These are phyloP conservation scores for Arizona elegans DNA, from an alignment of 2,113 vertebrate genomes.

Conservation along the genomic window DNA sequence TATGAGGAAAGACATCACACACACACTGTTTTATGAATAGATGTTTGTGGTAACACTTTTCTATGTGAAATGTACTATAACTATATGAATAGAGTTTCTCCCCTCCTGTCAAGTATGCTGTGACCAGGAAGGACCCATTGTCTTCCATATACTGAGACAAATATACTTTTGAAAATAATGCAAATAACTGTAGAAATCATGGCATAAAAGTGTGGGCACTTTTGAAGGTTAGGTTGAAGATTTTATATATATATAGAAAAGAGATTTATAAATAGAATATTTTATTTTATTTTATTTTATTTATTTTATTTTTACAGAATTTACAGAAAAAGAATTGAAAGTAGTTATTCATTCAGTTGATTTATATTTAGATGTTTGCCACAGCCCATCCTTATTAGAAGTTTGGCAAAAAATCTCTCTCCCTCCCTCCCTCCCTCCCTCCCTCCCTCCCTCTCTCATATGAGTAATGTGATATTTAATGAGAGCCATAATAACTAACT, in stretches of 20 bases:
- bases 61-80: neutral
- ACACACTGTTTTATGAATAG: neutral
- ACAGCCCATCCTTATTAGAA: neutral
- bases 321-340: neutral
- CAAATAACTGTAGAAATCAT: neutral
- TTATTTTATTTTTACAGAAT: neutral
- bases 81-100: neutral
- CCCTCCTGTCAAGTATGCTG: neutral
- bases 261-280: neutral
- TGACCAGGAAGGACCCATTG: neutral
- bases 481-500: neutral
- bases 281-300: neutral
- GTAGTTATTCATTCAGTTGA: neutral
- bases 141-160: neutral
- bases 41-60: neutral
- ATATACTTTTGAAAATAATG: neutral
- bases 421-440: too few relatives aligned
- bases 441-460: neutral
- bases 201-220: neutral
- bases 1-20: neutral
- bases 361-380: neutral
- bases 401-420: neutral
- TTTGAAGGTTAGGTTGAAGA: neutral
- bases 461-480: neutral
- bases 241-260: neutral